Evolutionary conservation across 1,140 invertebrate species (phyloP).

Genomic region (Lucilia sericata): DNA sequence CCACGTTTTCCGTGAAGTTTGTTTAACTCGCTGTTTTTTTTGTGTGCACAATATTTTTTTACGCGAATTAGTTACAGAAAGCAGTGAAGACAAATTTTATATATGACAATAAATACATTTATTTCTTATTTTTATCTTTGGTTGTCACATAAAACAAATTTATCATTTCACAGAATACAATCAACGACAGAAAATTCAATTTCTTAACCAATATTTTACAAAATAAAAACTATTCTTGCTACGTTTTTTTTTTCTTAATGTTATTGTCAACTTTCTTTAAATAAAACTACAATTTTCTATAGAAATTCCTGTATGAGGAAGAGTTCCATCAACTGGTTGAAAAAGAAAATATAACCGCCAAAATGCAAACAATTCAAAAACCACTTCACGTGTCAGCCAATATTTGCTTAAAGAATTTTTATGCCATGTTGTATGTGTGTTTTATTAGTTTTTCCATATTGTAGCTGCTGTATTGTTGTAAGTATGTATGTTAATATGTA

Average conservation of each 20-base stretch:
- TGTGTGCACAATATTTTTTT: too few relatives aligned
- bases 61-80: too few relatives aligned
- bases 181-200: slow-evolving; percentile 36
- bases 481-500: background rate
- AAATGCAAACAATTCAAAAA: slow-evolving; percentile 42
- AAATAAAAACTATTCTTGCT: too few relatives aligned
- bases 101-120: background rate
- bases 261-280: too few relatives aligned
- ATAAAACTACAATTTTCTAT: background rate
- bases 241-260: too few relatives aligned
- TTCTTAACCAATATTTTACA: slow-evolving; percentile 24
- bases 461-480: background rate
- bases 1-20: background rate
- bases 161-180: slow-evolving; percentile 31
- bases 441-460: background rate
- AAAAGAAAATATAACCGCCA: background rate
- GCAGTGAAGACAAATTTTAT: background rate
- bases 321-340: too few relatives aligned
- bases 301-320: background rate
- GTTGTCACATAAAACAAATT: slow-evolving; percentile 6
- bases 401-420: slow-evolving; percentile 29
- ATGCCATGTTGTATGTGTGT: background rate
- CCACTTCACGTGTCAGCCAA: slow-evolving; percentile 35
- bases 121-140: background rate
- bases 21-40: too few relatives aligned